Base-by-base conservation (phyloP, 1,140 invertebrate genomes). In the Bombus superbus region DNA sequence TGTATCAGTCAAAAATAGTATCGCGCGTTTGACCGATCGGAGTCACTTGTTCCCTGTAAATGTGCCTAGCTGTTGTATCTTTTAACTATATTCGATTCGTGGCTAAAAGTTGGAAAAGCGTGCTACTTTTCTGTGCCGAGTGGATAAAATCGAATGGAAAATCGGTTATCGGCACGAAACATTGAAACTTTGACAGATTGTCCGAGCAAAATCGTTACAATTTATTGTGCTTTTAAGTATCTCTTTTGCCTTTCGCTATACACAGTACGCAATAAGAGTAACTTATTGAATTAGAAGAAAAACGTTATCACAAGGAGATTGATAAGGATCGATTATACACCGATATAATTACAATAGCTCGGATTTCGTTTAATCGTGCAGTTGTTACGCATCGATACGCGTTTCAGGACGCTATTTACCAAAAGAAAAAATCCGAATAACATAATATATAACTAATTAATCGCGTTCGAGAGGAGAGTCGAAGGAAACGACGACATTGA, bases 1-100 rank as follows among this genome's bases (percentile, higher is more conserved):
- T 59, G 28, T n/a, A 40, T 80, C 57, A 57, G 81, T 64, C 83
- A 22, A 72, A 80, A 84, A 84, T 84, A 84, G 83, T 80, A 84
- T 75, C 59, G 40, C 35, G 35, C 35, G 62, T 64, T 57, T 8
- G 40, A 59, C 53, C 35, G 74, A 76, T 72, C 66, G 40, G 18
- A 32, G 42, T n/a, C 59, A 5, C 57, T 22, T 11, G n/a, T 79
- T 47, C 25, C 53, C 5, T 22, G 28, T 25, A 15, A 47, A n/a
- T 72, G 18, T 6, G 47, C 1, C 1, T n/a, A 11, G 22, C 18
- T n/a, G 53, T 28, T 25, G 66, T n/a, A 2, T 40, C 10, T 28
- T 71, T 40, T 53, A 38, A 25, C 8, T 18, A 10, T 22, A 62
- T 28, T 6, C 15, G 10, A 18, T 6, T 47, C 11, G 6, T 18